Evolutionary conservation across 1,140 invertebrate species (phyloP).

Genomic region (Scaptodrosophila lebanonensis): DNA sequence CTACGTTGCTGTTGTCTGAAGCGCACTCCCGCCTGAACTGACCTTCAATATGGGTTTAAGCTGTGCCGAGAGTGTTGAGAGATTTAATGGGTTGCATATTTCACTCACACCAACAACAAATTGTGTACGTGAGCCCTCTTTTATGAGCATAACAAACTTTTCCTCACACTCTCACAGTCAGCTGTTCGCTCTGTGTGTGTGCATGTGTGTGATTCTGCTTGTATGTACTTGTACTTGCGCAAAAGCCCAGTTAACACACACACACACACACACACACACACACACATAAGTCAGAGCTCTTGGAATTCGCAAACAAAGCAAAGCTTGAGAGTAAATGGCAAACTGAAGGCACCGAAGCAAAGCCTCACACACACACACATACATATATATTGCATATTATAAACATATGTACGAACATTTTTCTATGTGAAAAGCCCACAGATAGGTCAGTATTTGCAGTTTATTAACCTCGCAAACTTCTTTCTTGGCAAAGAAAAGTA

Average conservation of each 20-base stretch:
- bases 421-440: too few relatives aligned
- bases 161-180: constrained; percentile 21
- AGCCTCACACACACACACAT: constrained; percentile 17
- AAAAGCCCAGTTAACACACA: too few relatives aligned
- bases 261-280: too few relatives aligned
- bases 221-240: too few relatives aligned
- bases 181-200: constrained; percentile 54
- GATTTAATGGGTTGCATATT: constrained; percentile 36
- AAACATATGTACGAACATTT: not conserved
- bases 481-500: too few relatives aligned
- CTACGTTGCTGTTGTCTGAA: constrained; percentile 39
- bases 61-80: constrained; percentile 32
- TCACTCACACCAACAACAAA: constrained; percentile 1
- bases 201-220: too few relatives aligned
- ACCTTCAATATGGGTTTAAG: constrained; percentile 53
- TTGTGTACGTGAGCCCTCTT: not conserved
- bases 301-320: constrained; percentile 9
- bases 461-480: too few relatives aligned
- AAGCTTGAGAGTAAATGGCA: constrained; percentile 37
- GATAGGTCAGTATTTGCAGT: too few relatives aligned
- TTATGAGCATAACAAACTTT: not conserved
- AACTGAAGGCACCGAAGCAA: constrained; percentile 6
- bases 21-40: constrained; percentile 61
- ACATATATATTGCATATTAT: constrained; percentile 21
- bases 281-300: too few relatives aligned